phyloP scores from a whole-genome alignment of 2,113 vertebrate species.

The Percina caprodes region DNA sequence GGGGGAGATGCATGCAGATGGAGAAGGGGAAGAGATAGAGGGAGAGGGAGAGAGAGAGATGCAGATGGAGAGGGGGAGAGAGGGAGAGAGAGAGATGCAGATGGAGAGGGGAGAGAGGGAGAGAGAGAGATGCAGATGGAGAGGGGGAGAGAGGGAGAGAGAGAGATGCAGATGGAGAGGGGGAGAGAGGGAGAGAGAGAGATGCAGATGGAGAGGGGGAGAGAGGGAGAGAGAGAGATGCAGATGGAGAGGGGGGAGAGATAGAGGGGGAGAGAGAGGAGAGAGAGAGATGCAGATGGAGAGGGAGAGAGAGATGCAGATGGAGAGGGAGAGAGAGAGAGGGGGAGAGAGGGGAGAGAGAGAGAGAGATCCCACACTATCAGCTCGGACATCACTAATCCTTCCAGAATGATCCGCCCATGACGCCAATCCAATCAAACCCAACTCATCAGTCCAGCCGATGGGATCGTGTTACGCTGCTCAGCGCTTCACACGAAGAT shows the following conservation, averaged over 20 bases:
- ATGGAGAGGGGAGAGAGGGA: too few species aligned
- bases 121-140: too few species aligned
- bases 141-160: neutral
- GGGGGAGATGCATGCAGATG: too few species aligned
- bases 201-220: too few species aligned
- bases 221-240: too few species aligned
- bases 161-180: too few species aligned
- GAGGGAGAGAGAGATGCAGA: neutral
- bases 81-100: too few species aligned
- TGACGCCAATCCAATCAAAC: slow-evolving; percentile 58
- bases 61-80: neutral
- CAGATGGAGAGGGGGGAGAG: neutral
- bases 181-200: too few species aligned
- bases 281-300: too few species aligned
- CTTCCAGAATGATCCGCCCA: slow-evolving; percentile 23
- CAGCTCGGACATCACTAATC: slow-evolving; percentile 53
- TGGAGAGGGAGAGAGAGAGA: slow-evolving; percentile 3
- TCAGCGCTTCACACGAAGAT: slow-evolving; percentile 27
- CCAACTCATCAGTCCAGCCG: slow-evolving; percentile 42
- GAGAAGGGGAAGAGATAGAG: too few species aligned
- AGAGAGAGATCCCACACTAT: slow-evolving; percentile 31
- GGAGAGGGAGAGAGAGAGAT: too few species aligned
- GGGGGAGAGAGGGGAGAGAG: neutral
- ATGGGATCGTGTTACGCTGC: slow-evolving; percentile 38
- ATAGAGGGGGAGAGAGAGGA: neutral